phyloP scores from a whole-genome alignment of 2,888 invertebrate species.

The Troides helena region DNA sequence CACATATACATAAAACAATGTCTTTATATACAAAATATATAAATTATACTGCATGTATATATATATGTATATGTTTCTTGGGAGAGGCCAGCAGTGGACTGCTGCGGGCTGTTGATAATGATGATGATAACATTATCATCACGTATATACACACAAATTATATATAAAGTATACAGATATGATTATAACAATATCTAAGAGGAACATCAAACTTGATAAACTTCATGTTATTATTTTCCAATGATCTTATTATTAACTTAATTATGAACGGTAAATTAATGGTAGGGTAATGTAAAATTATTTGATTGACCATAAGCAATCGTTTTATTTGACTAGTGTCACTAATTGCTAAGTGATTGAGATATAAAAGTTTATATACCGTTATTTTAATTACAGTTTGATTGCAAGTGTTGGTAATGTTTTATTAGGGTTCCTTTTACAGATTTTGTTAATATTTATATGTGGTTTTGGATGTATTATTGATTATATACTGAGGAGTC shows the following conservation, averaged over 20 bases:
- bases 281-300: slow-evolving; percentile 8
- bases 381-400: slow-evolving; percentile 29
- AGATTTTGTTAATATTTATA: not conserved
- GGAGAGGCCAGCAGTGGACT: too few relatives aligned
- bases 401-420: slow-evolving; percentile 17
- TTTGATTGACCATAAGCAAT: slow-evolving; percentile 23
- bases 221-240: too few relatives aligned
- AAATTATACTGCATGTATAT: too few relatives aligned
- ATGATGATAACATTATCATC: too few relatives aligned
- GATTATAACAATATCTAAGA: too few relatives aligned
- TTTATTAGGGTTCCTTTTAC: slow-evolving; percentile 22
- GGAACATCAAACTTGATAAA: too few relatives aligned
- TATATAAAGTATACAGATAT: too few relatives aligned
- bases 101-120: too few relatives aligned
- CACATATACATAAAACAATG: too few relatives aligned
- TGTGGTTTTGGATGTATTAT: not conserved
- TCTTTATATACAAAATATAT: too few relatives aligned
- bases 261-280: not conserved
- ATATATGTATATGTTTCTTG: too few relatives aligned
- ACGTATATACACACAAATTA: too few relatives aligned
- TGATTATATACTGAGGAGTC: not conserved
- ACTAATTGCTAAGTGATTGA: slow-evolving; percentile 29
- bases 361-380: slow-evolving; percentile 22
- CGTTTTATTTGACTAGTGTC: slow-evolving; percentile 24
- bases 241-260: not conserved